Evolutionary conservation across 2,888 invertebrate species (phyloP), one percentile per base, ranked within the genome.

Genomic region (Altica lythri): DNA sequence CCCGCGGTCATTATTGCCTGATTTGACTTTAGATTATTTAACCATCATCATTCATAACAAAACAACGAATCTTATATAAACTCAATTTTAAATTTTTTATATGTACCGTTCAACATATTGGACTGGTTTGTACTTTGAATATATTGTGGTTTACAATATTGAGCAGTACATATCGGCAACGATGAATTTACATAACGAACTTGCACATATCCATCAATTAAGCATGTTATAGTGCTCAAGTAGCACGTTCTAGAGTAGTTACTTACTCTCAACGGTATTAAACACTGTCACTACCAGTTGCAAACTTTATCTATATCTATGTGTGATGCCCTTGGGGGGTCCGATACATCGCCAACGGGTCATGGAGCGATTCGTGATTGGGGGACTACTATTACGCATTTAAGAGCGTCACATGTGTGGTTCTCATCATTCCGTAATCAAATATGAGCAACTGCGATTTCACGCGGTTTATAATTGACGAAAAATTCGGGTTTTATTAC

Each of bases 201-300:
- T 2, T 34, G 34, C 19, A 22, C 38, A 30, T 61, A 64, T 64
- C 60, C 63, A 68, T 68, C 68, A 68, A 69, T 68, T 67, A 67
- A 64, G 49, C 56, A 68, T 63, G 62, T 61, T 63, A n/a, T n/a
- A 65, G 64, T 65, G 65, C 59, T 56, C 54, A 60, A 59, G 58
- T 53, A 64, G 67, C 70, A 70, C 68, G 66, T 67, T 30, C 30
- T 30, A 59, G 55, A 53, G 57, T 57, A 56, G 60, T 66, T 60
- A 59, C n/a, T n/a, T n/a, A n/a, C 60, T 62, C 68, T 61, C 65
- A 51, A 55, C 56, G 66, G 64, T 64, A 62, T 67, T 62, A 65
- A 62, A 55, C 61, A 61, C 65, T 69, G 68, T 69, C 66, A 66
- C 65, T 66, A 57, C 60, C 62, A 65, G 69, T 69, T 44, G 35